phyloP scores from a whole-genome alignment of 2,797 vertebrate genomes.

The Salarias fasciatus region DNA sequence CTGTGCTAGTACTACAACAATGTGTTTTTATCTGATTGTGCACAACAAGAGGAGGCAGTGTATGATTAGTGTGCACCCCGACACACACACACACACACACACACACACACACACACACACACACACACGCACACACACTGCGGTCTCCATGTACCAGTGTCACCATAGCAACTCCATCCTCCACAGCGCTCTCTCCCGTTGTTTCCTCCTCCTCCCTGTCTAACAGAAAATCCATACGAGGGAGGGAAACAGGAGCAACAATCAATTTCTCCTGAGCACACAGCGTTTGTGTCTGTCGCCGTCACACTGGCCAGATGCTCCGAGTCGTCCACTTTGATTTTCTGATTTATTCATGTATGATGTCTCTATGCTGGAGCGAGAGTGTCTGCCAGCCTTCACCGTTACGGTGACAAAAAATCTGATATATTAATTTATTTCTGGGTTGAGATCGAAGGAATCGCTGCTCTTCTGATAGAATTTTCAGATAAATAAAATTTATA shows the following conservation, averaged over 20 bases:
- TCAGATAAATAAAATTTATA: too few species aligned
- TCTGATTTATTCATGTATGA: constrained; percentile 10
- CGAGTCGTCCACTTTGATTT: not conserved
- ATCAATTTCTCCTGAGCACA: constrained; percentile 21
- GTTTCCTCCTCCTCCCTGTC: constrained; percentile 19
- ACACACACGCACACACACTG: not conserved
- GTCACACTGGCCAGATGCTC: not conserved
- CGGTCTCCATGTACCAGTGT: constrained; percentile 30
- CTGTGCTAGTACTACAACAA: too few species aligned
- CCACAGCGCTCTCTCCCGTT: constrained; percentile 32
- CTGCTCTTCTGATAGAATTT: too few species aligned
- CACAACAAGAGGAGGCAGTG: too few species aligned
- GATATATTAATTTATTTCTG: too few species aligned
- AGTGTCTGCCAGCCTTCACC: not conserved
- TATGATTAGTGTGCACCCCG: too few species aligned
- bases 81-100: not conserved
- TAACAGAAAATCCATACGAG: constrained; percentile 49
- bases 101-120: not conserved
- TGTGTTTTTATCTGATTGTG: too few species aligned
- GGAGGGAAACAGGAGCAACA: constrained; percentile 2
- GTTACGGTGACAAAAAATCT: too few species aligned
- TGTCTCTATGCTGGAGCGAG: not conserved
- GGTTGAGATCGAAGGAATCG: too few species aligned
- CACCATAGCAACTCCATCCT: constrained; percentile 59
- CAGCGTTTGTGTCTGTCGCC: constrained; percentile 10